Evolutionary conservation across 2,113 vertebrate genomes (phyloP).

Genomic region (Plectropomus leopardus): DNA sequence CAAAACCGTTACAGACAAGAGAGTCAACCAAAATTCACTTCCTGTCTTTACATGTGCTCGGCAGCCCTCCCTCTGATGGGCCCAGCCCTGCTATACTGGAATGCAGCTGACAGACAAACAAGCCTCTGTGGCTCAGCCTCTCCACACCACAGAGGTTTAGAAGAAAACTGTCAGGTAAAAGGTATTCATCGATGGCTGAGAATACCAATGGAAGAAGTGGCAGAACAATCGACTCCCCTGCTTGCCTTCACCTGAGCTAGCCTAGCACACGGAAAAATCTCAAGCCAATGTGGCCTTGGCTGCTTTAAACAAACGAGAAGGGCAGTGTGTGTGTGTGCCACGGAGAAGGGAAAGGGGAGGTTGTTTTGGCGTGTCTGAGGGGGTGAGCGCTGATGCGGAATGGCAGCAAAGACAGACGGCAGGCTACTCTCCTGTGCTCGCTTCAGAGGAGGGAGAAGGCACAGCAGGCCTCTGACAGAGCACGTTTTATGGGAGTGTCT

Average conservation of each 20-base stretch:
- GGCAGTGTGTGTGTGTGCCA: slow-evolving; percentile 15
- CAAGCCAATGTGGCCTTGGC: not conserved
- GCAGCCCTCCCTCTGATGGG: slow-evolving; percentile 42
- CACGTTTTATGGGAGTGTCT: slow-evolving; percentile 74
- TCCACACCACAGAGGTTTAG: slow-evolving; percentile 33
- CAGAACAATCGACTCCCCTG: not conserved
- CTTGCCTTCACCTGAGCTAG: slow-evolving; percentile 51
- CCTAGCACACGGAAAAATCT: slow-evolving; percentile 12
- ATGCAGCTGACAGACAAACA: slow-evolving; percentile 64
- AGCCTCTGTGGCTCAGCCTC: slow-evolving; percentile 46
- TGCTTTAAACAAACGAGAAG: slow-evolving; percentile 41
- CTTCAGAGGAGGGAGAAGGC: slow-evolving; percentile 46
- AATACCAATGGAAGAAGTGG: slow-evolving; percentile 26
- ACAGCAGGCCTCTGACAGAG: slow-evolving; percentile 69
- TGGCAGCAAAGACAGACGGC: slow-evolving; percentile 61
- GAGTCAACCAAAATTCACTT: slow-evolving; percentile 57
- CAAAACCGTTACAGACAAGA: slow-evolving; percentile 20
- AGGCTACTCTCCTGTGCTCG: slow-evolving; percentile 46
- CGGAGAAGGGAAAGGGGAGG: slow-evolving; percentile 19
- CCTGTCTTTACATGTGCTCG: slow-evolving; percentile 72
- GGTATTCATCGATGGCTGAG: slow-evolving; percentile 15
- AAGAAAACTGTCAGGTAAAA: slow-evolving; percentile 46
- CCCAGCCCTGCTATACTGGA: slow-evolving; percentile 61
- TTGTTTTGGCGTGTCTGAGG: slow-evolving; percentile 49
- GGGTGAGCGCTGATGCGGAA: slow-evolving; percentile 60